Conservation (phyloP, 2,888 invertebrate genomes). For the Drosophila prolongata region DNA sequence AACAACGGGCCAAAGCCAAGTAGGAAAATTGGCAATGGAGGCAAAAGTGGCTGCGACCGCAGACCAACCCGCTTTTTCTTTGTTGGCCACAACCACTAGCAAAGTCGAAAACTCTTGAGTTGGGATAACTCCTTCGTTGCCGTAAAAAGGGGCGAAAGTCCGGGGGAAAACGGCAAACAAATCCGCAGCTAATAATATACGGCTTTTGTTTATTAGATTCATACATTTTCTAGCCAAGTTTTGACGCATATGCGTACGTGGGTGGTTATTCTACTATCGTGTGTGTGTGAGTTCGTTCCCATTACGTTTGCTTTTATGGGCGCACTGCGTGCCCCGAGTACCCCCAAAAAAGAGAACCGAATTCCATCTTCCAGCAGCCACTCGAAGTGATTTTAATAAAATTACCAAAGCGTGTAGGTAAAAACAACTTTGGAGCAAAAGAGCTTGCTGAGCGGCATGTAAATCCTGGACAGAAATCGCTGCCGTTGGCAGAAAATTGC, state of each 20-base stretch:
- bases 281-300: conserved; percentile 46
- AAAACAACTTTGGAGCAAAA: conserved; percentile 55
- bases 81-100: conserved; percentile 26
- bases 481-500: conserved; percentile 58
- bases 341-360: conserved; percentile 11
- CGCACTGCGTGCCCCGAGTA: conserved; percentile 50
- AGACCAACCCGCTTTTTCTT: conserved; percentile 9
- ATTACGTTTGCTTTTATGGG: conserved; percentile 73
- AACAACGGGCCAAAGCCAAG: conserved; percentile 44
- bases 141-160: background rate
- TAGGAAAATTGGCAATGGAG: background rate
- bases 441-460: conserved; percentile 48
- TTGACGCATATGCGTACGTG: conserved; percentile 45
- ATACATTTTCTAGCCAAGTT: conserved; percentile 70
- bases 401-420: conserved; percentile 77
- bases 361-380: conserved; percentile 31
- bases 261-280: conserved; percentile 9
- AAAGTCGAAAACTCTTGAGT: conserved; percentile 18
- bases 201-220: conserved; percentile 81
- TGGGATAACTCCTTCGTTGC: conserved; percentile 60
- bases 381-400: conserved; percentile 79
- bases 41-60: conserved; percentile 12
- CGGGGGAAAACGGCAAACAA: conserved; percentile 42
- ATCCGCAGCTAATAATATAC: conserved; percentile 77
- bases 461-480: conserved; percentile 78